Conservation (phyloP, 2,888 invertebrate genomes). For the Baronia brevicornis region DNA sequence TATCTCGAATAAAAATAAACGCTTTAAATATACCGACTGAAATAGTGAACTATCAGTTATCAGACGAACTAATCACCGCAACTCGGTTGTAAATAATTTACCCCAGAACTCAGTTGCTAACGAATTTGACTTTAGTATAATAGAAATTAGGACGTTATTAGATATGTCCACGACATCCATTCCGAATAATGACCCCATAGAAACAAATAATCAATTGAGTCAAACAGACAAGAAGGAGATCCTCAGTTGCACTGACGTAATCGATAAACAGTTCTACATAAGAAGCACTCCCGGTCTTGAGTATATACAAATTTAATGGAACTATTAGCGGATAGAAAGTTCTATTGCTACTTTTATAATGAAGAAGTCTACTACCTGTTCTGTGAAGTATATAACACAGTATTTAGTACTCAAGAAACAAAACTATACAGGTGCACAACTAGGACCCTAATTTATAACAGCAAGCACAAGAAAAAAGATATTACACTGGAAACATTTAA, state of each 20-base stretch:
- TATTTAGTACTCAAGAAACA: conserved; percentile 22
- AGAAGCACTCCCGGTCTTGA: conserved; percentile 6
- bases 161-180: no score
- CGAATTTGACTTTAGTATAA: no score
- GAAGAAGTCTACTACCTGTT: conserved; percentile 17
- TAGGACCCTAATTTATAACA: conserved; percentile 19
- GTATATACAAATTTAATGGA: conserved; percentile 14
- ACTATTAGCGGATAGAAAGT: conserved; percentile 12
- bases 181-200: no score
- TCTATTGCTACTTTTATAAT: conserved; percentile 14
- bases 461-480: conserved; percentile 14
- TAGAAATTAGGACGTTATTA: no score
- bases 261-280: not conserved
- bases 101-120: not conserved
- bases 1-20: conserved; percentile 12
- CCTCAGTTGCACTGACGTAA: no score
- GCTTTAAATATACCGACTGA: conserved; percentile 2
- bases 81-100: not conserved
- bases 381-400: conserved; percentile 12
- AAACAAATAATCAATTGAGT: no score
- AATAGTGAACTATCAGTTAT: not conserved
- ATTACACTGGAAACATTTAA: conserved; percentile 19
- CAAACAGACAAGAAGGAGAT: no score
- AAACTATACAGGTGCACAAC: conserved; percentile 19
- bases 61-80: not conserved